Percentiles rank a stretch among this genome's conserved stretches.
Evolutionary conservation across 2,113 vertebrate species (phyloP).

Genomic region (Tetrax tetrax): DNA sequence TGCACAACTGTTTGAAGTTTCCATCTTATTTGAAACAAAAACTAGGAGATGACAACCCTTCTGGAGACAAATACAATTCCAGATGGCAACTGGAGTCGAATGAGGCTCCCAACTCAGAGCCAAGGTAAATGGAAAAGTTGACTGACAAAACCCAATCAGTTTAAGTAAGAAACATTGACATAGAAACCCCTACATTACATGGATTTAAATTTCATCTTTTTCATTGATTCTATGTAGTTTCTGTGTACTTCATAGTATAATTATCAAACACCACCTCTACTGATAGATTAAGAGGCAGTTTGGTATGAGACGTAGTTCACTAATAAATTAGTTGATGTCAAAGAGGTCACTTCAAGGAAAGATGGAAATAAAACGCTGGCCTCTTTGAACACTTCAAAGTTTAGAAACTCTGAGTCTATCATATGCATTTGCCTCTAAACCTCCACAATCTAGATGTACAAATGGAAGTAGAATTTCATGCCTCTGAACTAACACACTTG

Average conservation of each 20-base stretch:
- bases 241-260: not conserved
- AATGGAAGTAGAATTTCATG: not conserved
- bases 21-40: constrained; percentile 21
- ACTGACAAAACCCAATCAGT: not conserved
- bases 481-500: not conserved
- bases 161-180: not conserved
- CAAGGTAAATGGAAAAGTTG: not conserved
- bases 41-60: constrained; percentile 38
- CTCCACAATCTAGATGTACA: not conserved
- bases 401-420: not conserved
- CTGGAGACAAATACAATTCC: constrained; percentile 32
- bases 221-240: not conserved
- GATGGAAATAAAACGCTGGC: not conserved
- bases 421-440: not conserved
- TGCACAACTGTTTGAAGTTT: constrained; percentile 42
- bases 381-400: not conserved
- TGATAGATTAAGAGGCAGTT: not conserved
- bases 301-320: not conserved
- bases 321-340: not conserved
- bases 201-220: not conserved
- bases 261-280: not conserved
- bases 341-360: not conserved
- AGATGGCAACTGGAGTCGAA: constrained; percentile 49
- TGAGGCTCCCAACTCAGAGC: not conserved
- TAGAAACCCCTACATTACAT: not conserved